These are phyloP conservation scores for Mormyrops boulengeri DNA, from an alignment of 2,797 vertebrate genomes.

Conservation along the genomic window DNA sequence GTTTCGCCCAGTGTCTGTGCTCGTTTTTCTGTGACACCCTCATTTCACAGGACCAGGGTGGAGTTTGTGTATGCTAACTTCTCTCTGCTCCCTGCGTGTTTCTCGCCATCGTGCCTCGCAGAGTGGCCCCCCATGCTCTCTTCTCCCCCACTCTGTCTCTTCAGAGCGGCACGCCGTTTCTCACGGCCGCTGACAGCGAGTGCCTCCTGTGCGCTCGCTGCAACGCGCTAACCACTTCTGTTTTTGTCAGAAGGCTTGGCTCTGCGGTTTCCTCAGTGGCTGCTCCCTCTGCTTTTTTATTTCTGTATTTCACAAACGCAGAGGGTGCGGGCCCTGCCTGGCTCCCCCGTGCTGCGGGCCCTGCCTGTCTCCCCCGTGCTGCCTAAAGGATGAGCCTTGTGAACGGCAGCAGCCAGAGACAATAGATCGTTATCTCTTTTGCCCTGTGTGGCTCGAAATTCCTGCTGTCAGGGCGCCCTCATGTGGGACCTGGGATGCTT, in stretches of 20 bases:
- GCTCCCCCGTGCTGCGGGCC: neutral
- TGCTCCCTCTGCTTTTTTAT: neutral
- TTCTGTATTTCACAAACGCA: neutral
- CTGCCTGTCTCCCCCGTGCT: neutral
- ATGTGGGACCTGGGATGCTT: neutral
- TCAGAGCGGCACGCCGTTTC: neutral
- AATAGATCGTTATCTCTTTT: neutral
- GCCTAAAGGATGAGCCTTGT: neutral
- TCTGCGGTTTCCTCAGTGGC: neutral
- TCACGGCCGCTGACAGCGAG: neutral
- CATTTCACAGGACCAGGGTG: neutral
- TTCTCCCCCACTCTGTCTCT: neutral
- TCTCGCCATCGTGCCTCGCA: neutral
- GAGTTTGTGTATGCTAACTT: neutral
- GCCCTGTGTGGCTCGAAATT: neutral
- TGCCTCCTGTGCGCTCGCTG: neutral
- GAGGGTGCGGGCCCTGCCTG: neutral
- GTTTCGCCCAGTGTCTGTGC: neutral
- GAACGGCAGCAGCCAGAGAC: neutral
- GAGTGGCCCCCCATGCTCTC: neutral
- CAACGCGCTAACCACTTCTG: neutral
- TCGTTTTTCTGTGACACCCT: neutral
- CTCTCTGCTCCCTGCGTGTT: neutral
- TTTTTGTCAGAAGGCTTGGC: neutral
- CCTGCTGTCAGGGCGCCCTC: neutral